phyloP scores from a whole-genome alignment of 2,797 vertebrate species.

The Loriculus beryllinus region DNA sequence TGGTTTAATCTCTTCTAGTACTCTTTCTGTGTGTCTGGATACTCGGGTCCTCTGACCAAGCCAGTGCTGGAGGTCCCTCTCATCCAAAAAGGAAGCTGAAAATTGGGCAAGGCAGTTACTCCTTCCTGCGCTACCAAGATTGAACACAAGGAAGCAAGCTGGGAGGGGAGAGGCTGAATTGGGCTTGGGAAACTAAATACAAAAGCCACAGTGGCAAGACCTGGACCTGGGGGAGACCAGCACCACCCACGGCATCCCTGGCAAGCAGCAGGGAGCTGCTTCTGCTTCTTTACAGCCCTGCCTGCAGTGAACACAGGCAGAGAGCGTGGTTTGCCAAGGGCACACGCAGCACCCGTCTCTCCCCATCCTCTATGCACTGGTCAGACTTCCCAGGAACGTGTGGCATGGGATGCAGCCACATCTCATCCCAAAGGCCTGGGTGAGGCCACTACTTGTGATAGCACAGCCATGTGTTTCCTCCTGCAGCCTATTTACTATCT shows the following conservation, averaged over 20 bases:
- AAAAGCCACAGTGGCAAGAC: background rate
- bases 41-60: background rate
- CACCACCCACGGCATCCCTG: background rate
- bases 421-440: background rate
- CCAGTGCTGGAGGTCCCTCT: accelerated
- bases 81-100: background rate
- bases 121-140: accelerated
- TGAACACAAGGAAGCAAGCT: background rate
- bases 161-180: background rate
- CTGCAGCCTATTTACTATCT: accelerated
- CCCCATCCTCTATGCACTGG: accelerated
- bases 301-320: accelerated
- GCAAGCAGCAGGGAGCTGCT: background rate
- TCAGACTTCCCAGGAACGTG: background rate
- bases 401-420: background rate
- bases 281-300: background rate
- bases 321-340: accelerated
- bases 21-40: background rate
- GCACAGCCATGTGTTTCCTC: accelerated
- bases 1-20: background rate
- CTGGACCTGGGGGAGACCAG: accelerated
- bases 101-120: background rate
- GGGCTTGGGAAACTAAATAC: background rate
- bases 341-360: background rate
- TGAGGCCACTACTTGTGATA: background rate